A percentile compares a stretch with the other conserved stretches of the same genome.
These are phyloP conservation scores for Eristalis pertinax DNA, from an alignment of 2,888 invertebrate genomes.

Conservation along the genomic window DNA sequence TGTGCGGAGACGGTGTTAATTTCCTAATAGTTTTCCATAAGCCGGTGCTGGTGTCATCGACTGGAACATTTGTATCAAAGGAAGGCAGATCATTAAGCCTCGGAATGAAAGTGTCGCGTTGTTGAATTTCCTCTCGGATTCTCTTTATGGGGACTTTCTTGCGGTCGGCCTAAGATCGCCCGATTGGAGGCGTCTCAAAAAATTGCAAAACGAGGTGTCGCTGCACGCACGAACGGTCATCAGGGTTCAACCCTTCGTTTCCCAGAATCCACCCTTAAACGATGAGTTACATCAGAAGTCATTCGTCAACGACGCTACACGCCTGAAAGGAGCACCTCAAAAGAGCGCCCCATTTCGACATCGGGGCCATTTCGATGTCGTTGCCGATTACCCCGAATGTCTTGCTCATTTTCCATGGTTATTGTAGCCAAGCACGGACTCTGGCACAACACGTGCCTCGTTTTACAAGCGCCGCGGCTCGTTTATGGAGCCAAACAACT, in stretches of 20 bases:
- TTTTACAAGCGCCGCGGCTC: not conserved
- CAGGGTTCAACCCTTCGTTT: not conserved
- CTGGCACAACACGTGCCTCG: not conserved
- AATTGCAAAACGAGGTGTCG: not conserved
- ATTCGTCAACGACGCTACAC: not conserved
- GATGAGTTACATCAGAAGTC: not conserved
- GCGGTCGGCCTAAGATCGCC: not conserved
- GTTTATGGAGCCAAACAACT: not conserved
- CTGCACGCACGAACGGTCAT: not conserved
- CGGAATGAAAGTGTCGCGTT: too few relatives aligned
- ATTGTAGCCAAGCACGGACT: conserved; percentile 28
- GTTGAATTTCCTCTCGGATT: too few relatives aligned
- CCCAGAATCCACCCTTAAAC: not conserved
- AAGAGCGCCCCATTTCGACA: too few relatives aligned
- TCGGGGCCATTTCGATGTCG: not conserved
- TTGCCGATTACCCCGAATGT: not conserved
- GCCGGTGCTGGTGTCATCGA: not conserved
- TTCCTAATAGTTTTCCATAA: conserved; percentile 13
- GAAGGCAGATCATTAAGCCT: not conserved
- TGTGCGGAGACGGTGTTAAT: not conserved
- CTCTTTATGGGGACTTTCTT: not conserved
- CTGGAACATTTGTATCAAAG: not conserved
- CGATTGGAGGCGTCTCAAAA: not conserved
- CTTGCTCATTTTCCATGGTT: not conserved
- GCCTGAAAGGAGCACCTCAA: not conserved